A percentile compares a stretch with the other conserved stretches of the same genome.
phyloP scores from a whole-genome alignment of 2,113 vertebrate species.

The Pionites leucogaster region DNA sequence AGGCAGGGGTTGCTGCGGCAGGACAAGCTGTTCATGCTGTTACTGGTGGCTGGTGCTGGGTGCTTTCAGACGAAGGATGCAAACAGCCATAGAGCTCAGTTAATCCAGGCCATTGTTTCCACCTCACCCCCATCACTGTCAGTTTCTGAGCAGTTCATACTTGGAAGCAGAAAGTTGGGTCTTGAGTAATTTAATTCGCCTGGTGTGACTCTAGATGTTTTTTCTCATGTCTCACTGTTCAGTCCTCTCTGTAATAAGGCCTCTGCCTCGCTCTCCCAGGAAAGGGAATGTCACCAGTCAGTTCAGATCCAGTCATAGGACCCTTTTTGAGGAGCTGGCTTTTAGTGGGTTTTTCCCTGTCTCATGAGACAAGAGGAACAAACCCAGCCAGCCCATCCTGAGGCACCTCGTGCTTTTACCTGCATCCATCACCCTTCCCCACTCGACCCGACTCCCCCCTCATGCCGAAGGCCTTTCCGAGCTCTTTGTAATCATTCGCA shows the following conservation, averaged over 20 bases:
- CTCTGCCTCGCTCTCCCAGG: neutral
- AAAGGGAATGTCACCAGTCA: neutral
- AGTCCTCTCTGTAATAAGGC: neutral
- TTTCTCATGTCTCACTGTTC: neutral
- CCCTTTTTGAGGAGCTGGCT: neutral
- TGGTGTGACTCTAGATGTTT: neutral
- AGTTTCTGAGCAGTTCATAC: neutral
- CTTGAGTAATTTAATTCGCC: rapidly evolving
- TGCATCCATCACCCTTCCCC: neutral
- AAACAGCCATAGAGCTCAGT: neutral
- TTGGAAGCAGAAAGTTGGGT: neutral
- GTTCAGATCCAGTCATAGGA: neutral
- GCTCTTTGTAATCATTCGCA: neutral
- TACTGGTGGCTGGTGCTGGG: neutral
- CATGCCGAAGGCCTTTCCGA: neutral
- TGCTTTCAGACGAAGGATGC: rapidly evolving
- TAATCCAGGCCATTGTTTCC: rapidly evolving
- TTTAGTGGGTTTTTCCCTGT: neutral
- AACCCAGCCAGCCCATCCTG: neutral
- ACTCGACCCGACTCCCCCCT: neutral
- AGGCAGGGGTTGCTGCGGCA: neutral
- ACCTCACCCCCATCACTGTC: neutral
- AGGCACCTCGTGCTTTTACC: neutral
- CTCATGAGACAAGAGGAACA: neutral
- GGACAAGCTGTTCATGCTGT: neutral